A percentile compares a stretch with the other conserved stretches of the same genome.
These are phyloP conservation scores for Pogonomyrmex californicus DNA, from an alignment of 1,140 invertebrate genomes.

Conservation along the genomic window DNA sequence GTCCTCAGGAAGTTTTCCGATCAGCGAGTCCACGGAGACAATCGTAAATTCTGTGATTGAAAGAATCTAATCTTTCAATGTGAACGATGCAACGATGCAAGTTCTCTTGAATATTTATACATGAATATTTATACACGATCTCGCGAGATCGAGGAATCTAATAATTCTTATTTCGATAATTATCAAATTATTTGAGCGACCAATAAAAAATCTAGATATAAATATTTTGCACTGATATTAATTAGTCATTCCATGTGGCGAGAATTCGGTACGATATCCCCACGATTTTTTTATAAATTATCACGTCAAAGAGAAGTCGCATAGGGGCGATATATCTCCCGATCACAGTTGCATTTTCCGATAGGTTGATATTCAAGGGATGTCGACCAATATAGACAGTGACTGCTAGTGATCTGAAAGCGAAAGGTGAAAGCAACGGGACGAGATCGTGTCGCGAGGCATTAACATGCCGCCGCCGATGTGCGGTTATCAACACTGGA, in stretches of 20 bases:
- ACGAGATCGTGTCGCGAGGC: constrained; percentile 76
- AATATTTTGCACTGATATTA: neutral
- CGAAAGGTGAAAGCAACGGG: constrained; percentile 59
- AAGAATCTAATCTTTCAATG: neutral
- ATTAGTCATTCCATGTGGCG: neutral
- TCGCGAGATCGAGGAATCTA: too few species aligned
- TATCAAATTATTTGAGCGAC: neutral
- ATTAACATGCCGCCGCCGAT: constrained; percentile 80
- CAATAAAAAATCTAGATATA: neutral
- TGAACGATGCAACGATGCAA: neutral
- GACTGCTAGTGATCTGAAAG: constrained; percentile 43
- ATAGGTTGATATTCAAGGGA: constrained; percentile 76
- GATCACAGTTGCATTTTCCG: neutral
- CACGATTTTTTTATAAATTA: neutral
- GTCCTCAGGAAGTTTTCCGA: constrained; percentile 31
- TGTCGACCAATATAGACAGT: constrained; percentile 71
- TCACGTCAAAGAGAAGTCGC: neutral
- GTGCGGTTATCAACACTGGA: constrained; percentile 81
- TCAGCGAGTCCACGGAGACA: neutral
- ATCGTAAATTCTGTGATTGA: constrained; percentile 16
- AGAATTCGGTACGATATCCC: neutral
- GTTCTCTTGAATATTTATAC: too few species aligned
- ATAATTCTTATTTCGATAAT: neutral
- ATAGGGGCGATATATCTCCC: too few species aligned
- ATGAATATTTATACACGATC: neutral